Evolutionary conservation across 2,113 vertebrate species (phyloP).

Genomic region (Hassar affinis): DNA sequence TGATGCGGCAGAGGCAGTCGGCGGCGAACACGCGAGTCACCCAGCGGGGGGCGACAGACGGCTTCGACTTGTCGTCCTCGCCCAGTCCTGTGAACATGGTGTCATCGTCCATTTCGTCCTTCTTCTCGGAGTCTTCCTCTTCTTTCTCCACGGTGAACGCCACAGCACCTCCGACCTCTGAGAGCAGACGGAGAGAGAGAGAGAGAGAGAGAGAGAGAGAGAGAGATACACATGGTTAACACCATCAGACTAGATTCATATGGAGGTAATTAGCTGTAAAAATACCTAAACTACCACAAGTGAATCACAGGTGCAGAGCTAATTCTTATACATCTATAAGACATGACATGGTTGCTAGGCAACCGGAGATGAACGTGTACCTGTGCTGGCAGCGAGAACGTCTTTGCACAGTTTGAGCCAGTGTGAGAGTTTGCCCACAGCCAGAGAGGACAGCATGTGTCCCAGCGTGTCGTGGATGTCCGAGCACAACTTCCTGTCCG

Average conservation of each 20-base stretch:
- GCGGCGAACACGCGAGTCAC: constrained; percentile 96
- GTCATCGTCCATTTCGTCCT: constrained; percentile 97
- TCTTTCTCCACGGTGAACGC: constrained; percentile 84
- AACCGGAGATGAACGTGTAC: constrained; percentile 59
- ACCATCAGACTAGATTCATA: too few relatives aligned
- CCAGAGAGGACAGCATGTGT: constrained; percentile 96
- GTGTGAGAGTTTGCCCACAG: constrained; percentile 93
- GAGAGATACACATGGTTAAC: background rate
- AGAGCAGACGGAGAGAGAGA: background rate
- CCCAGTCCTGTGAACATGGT: constrained; percentile 94
- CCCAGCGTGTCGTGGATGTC: constrained; percentile 97
- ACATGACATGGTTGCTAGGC: background rate
- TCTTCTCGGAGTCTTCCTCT: constrained; percentile 90
- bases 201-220: background rate
- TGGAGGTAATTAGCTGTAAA: background rate
- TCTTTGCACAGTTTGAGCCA: constrained; percentile 98
- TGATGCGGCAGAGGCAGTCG: constrained; percentile 93
- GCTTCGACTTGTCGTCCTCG: constrained; percentile 92
- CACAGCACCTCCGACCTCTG: constrained; percentile 84
- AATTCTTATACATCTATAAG: background rate
- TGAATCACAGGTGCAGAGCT: background rate
- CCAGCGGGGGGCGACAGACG: constrained; percentile 95
- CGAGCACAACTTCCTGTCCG: constrained; percentile 91
- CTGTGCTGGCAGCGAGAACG: constrained; percentile 93
- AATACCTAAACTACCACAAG: background rate